These are phyloP conservation scores for Girardinus metallicus DNA, from an alignment of 2,797 vertebrate genomes.

Conservation along the genomic window DNA sequence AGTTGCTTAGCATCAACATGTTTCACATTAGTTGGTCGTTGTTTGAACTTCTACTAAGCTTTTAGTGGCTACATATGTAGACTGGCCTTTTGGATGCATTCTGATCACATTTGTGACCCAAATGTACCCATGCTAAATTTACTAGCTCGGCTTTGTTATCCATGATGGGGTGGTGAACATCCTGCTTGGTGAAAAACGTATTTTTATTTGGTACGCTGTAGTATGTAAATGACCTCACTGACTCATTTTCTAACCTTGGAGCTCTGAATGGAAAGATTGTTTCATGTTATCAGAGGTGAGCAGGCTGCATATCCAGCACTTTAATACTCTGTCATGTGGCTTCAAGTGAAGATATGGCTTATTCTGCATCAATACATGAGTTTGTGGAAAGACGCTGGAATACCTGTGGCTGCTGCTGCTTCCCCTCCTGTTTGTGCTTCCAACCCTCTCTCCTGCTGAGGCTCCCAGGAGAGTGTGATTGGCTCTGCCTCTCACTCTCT, in stretches of 20 bases:
- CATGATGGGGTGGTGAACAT: background rate
- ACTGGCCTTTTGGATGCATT: background rate
- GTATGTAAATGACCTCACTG: background rate
- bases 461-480: constrained; percentile 63
- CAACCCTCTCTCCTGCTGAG: constrained; percentile 56
- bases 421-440: constrained; percentile 33
- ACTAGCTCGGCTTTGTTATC: background rate
- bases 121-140: no score
- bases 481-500: constrained; percentile 59
- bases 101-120: background rate
- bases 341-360: constrained; percentile 17
- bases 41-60: background rate
- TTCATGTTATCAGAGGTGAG: background rate
- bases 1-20: background rate
- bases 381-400: constrained; percentile 16
- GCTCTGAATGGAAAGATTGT: background rate
- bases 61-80: background rate
- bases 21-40: background rate
- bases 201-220: background rate
- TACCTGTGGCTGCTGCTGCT: constrained; percentile 35
- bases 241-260: background rate
- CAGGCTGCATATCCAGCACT: constrained; percentile 17
- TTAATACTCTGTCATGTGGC: constrained; percentile 19
- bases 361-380: constrained; percentile 20
- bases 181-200: background rate